Evolutionary conservation across 2,797 vertebrate genomes (phyloP), one percentile per base, ranked within the genome.

Genomic region (Enteromius radiatus): DNA sequence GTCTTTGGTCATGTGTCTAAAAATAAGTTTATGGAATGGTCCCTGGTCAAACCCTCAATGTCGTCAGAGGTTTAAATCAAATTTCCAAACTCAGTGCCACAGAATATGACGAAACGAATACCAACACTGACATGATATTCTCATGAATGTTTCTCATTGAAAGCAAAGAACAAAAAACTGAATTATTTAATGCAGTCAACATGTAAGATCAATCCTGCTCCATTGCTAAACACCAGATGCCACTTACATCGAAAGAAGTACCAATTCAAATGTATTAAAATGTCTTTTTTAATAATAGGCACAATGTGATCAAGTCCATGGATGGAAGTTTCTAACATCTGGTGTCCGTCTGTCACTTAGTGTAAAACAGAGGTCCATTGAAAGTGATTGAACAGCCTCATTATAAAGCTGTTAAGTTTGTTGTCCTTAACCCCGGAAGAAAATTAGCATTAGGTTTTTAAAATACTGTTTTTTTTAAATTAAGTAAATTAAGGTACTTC

Each of bases 81-180:
- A 76, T 82, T 54, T 82, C 47, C 36, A 74, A 69, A 59, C 23
- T 41, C 38, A 59, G 10, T 59, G 68, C 68, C 75, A 69, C 65
- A 38, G 19, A 31, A 68, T n/a, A 63, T 63, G 38, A 69, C 52
- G 26, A 36, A 26, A 61, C 17, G n/a, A 47, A 70, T n/a, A 75
- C 49, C 11, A 70, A 81, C 74, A 76, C 84, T 82, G 73, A 65
- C 71, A 54, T 65, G 61, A 83, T 81, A 77, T 87, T 89, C 88
- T 85, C 78, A 80, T 82, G 88, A 85, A 85, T 90, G 86, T 87
- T 47, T 83, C 87, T 84, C 84, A 80, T 26, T 54, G 45, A 28
- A 36, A 43, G n/a, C 5, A 64, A 85, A 45, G 36, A 49, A 33
- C 28, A 9, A 17, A 77, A 77, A 83, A 21, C 10, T 47, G n/a